A percentile compares a stretch with the other conserved stretches of the same genome.
phyloP scores from a whole-genome alignment of 2,888 invertebrate genomes.

The Molanna angustata region DNA sequence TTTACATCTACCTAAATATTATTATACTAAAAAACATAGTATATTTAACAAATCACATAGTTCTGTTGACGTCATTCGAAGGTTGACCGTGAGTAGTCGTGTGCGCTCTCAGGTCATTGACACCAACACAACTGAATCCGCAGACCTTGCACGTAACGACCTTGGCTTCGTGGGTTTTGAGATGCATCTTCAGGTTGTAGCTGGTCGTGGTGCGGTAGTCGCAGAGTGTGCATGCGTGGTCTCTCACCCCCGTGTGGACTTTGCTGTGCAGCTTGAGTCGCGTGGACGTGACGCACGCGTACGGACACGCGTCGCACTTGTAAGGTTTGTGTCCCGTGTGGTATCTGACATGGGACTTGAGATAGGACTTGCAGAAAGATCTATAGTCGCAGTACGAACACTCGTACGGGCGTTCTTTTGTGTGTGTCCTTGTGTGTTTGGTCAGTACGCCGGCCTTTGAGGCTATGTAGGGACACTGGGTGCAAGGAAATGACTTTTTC shows the following conservation, averaged over 20 bases:
- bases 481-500: conserved; percentile 14
- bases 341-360: conserved; percentile 23
- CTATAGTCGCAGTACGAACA: conserved; percentile 20
- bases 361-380: conserved; percentile 18
- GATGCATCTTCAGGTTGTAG: conserved; percentile 14
- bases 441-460: conserved; percentile 14
- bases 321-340: conserved; percentile 21
- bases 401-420: conserved; percentile 7
- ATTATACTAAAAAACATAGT: no score
- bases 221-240: conserved; percentile 14
- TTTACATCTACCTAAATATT: no score
- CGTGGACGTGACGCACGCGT: conserved; percentile 15
- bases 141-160: background rate
- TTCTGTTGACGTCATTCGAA: no score
- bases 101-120: no score
- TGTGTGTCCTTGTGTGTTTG: conserved; percentile 16
- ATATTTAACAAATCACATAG: no score
- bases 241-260: conserved; percentile 14
- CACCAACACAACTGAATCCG: background rate
- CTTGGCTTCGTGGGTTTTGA: conserved; percentile 1
- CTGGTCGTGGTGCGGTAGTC: conserved; percentile 11
- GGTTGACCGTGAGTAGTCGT: no score
- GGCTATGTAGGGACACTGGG: conserved; percentile 13
- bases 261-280: conserved; percentile 20
- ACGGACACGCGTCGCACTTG: conserved; percentile 22